Conservation (phyloP, 2,113 vertebrate genomes). For the Sorex araneus region DNA sequence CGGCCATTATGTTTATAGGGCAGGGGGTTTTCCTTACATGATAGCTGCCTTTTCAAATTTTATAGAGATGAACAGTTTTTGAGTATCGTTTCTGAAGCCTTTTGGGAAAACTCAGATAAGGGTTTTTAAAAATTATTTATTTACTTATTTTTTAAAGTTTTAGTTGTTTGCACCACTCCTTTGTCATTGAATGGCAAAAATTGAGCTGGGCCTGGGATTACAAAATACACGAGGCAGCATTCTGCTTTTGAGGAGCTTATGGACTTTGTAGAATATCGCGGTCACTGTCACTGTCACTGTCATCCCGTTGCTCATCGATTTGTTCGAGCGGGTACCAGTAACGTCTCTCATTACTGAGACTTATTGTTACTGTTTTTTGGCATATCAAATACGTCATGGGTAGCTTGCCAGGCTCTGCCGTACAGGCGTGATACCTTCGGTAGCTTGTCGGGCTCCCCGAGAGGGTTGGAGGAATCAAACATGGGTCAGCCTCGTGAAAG, state of each 20-base stretch:
- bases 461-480: no score
- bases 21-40: not conserved
- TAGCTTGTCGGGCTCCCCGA: no score
- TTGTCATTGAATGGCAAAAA: not conserved
- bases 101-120: not conserved
- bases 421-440: no score
- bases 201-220: not conserved
- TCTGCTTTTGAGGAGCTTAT: not conserved
- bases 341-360: no score
- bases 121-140: no score
- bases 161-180: not conserved
- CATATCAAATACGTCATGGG: no score
- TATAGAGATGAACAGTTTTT: not conserved
- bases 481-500: no score
- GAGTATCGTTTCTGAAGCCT: not conserved
- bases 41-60: slow-evolving; percentile 14
- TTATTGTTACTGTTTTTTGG: no score
- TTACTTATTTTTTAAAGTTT: not conserved
- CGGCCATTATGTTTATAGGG: slow-evolving; percentile 31
- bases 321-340: no score
- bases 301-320: no score
- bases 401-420: no score
- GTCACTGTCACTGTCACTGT: no score
- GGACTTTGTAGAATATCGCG: not conserved
- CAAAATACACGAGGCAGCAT: not conserved